Evolutionary conservation across 1,140 invertebrate species (phyloP).

Genomic region (Drosophila santomea): DNA sequence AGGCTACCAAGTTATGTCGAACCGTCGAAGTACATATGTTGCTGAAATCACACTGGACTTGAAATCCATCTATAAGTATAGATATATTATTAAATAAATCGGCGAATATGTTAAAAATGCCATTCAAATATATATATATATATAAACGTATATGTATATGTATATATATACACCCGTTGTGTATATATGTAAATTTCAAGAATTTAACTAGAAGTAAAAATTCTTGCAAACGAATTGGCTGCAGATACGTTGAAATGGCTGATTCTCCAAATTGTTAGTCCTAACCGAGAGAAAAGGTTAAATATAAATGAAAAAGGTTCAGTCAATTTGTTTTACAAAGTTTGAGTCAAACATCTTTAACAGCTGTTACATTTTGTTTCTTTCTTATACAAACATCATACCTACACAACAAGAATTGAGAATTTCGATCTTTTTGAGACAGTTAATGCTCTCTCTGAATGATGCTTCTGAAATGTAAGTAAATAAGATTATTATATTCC

Average conservation of each 20-base stretch:
- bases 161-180: constrained; percentile 12
- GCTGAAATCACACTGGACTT: constrained; percentile 78
- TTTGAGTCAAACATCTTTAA: constrained; percentile 69
- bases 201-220: constrained; percentile 25
- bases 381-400: constrained; percentile 71
- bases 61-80: constrained; percentile 53
- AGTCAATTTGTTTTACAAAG: constrained; percentile 57
- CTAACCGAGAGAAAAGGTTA: constrained; percentile 10
- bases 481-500: constrained; percentile 47
- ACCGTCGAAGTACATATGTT: constrained; percentile 72
- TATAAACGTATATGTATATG: no score
- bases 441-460: constrained; percentile 72
- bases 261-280: constrained; percentile 49
- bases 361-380: constrained; percentile 76
- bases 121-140: constrained; percentile 32
- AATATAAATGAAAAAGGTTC: constrained; percentile 14
- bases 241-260: constrained; percentile 58
- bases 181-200: constrained; percentile 49
- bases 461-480: constrained; percentile 81
- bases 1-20: constrained; percentile 76
- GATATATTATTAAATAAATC: constrained; percentile 50
- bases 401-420: constrained; percentile 73
- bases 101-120: constrained; percentile 50
- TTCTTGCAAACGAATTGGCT: constrained; percentile 60
- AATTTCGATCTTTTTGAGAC: constrained; percentile 76